Evolutionary conservation across 2,113 vertebrate genomes (phyloP).

Genomic region (Pardalotus punctatus): DNA sequence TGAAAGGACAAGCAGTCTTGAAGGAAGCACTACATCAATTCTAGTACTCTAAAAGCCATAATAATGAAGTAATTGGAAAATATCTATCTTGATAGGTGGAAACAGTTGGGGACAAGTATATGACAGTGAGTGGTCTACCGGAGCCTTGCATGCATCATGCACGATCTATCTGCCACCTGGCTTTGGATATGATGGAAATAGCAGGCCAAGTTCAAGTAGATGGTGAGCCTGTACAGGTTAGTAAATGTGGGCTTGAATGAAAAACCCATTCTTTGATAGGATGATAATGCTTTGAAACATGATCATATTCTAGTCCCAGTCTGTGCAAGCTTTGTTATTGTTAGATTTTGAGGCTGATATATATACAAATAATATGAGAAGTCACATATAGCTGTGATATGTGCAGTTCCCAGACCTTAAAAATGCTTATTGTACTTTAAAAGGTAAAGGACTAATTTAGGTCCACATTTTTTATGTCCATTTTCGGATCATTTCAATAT

Average conservation of each 20-base stretch:
- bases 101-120: slow-evolving; percentile 98
- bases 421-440: neutral
- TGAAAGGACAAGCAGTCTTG: neutral
- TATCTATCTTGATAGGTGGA: slow-evolving; percentile 82
- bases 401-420: neutral
- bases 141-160: slow-evolving; percentile 97
- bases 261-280: neutral
- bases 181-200: slow-evolving; percentile 98
- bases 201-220: slow-evolving; percentile 97
- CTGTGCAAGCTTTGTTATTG: neutral
- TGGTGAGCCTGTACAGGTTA: slow-evolving; percentile 92
- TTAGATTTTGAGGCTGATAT: neutral
- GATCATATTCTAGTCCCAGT: neutral
- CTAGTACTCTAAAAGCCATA: neutral
- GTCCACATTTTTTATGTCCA: neutral
- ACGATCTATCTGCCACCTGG: slow-evolving; percentile 94
- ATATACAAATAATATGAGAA: neutral
- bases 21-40: neutral
- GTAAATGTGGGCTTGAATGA: neutral
- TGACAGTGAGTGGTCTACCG: slow-evolving; percentile 97
- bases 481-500: neutral
- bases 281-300: neutral
- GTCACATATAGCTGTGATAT: neutral
- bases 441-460: neutral
- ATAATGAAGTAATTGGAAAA: neutral